Evolutionary conservation across 2,888 invertebrate species (phyloP), one percentile per base, ranked within the genome.

Genomic region (Nomada ferruginata): DNA sequence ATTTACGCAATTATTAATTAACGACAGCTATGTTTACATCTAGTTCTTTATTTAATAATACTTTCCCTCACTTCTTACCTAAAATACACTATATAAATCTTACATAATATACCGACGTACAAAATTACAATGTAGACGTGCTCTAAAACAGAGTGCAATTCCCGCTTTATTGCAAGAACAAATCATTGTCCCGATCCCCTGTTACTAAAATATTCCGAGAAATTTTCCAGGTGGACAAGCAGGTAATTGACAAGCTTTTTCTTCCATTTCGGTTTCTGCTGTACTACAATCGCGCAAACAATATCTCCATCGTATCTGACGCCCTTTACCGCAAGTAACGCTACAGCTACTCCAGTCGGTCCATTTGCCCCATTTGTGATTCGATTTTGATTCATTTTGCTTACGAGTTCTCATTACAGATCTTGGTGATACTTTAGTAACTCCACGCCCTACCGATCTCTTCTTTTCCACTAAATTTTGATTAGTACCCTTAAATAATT

Each of bases 291-390:
- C 92, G 47, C 89, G 90, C 76, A 93, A 78, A 88, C 95, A 95
- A 76, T 94, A 94, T 36, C 96, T 92, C 93, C 95, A 95, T 42
- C 96, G 92, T 84, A 95, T 95, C 85, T 95, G 93, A 29, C 95
- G 92, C 4, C 96, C 96, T 88, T 94, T 95, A 0, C 96, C 96
- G 89, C 96, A 96, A 44, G 95, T 95, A 1, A 95, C 96, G 77
- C 95, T 95, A 90, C 96, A 96, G n/a, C 94, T 93, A n/a, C 95
- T 95, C 95, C 96, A 96, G 20, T 94, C 90, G 5, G 94, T 94
- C 96, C 96, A 96, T 55, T 92, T 91, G 47, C 92, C 93, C 94
- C 94, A 95, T 76, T 92, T 92, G 26, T 82, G 85, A 18, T 76
- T 79, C 18, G 75, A 64, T 57, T 82, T 83, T 9, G 42, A 2